Base-by-base conservation (phyloP, 1,140 invertebrate species). In the Listronotus bonariensis region DNA sequence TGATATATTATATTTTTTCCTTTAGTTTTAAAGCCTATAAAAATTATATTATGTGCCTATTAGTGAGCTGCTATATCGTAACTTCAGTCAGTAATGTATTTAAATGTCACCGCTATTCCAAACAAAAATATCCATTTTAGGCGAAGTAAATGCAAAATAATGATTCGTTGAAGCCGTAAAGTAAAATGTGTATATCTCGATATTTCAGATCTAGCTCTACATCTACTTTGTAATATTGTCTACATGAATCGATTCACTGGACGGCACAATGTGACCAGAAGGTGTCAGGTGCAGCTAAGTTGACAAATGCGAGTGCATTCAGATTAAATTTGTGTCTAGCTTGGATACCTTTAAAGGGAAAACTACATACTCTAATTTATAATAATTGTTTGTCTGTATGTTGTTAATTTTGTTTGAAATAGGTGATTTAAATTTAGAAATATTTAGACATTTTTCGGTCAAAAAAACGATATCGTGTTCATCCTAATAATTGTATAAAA, bases 161-260 rank as follows among this genome's bases (percentile, higher is more conserved):
- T 26, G 54, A 34, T 45, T 15, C 42, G 54, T 48, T 58, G 34
- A 40, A 48, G 56, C n/a, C 45, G 32, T 59, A 61, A 31, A 26
- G 46, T 61, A 61, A 61, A 61, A 61, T 46, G 18, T 34, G 17
- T 49, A 31, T 59, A 59, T 61, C 58, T 61, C 58, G 34, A 61
- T 61, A 48, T 36, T 42, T 61, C 58, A 61, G 46, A 61, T 61
- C 58, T 61, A 61, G 49, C 58, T 61, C 31, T 31, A 52, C 58
- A 36, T 61, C 34, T 61, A 61, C 58, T 61, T 61, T 61, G 58
- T 61, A 61, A 61, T 61, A 61, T 61, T 61, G 58, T 61, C 58
- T 46, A 41, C 58, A 51, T 52, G 49, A 61, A 61, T 61, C 58
- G 58, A 61, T 52, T 61, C 58, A 61, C 36, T 59, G 56, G 56